Base-by-base conservation (phyloP, 2,888 invertebrate genomes). In the Tanypteryx hageni region DNA sequence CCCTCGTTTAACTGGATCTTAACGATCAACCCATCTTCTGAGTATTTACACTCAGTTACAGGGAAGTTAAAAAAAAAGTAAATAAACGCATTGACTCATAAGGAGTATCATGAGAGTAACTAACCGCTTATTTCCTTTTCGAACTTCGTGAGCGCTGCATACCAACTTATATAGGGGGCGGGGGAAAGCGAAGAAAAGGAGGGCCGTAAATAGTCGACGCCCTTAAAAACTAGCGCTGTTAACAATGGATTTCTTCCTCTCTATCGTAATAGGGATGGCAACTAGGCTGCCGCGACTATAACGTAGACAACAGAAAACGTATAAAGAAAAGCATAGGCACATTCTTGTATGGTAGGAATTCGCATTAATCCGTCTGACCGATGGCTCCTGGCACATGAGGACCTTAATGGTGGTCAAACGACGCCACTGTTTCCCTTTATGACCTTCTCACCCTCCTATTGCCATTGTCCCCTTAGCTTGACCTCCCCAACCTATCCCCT, bases 361-460 rank as follows among this genome's bases (percentile, higher is more conserved):
- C 68, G 68, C 22, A 76, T 76, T 76, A 76, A 76, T 76, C 76
- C 27, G 68, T 68, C 68, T 13, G n/a, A n/a, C n/a, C 68, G n/a
- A 68, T 18, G 68, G 68, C 68, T 68, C 22, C 68, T 68, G 68
- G 68, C 22, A n/a, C 68, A 27, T 27, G 76, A 76, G 76, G 27
- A 13, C 27, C 22, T 76, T 27, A 76, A 76, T 27, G 76, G 76
- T 27, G 27, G 76, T 76, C 76, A 27, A 76, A 76, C 27, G 8
- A 76, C 27, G 76, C 68, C 68, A n/a, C 68, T 68, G 68, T 68
- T 68, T 68, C 11, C 18, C 68, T 76, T 76, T 27, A 76, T 27
- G 76, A 76, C 76, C 13, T 76, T 27, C 76, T 76, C 76, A 27
- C 22, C 8, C 22, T 10, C 13, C 10, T 13, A 76, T 27, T 14